These are phyloP conservation scores for Xenopus borealis DNA, from an alignment of 2,113 vertebrate species.

Conservation along the genomic window DNA sequence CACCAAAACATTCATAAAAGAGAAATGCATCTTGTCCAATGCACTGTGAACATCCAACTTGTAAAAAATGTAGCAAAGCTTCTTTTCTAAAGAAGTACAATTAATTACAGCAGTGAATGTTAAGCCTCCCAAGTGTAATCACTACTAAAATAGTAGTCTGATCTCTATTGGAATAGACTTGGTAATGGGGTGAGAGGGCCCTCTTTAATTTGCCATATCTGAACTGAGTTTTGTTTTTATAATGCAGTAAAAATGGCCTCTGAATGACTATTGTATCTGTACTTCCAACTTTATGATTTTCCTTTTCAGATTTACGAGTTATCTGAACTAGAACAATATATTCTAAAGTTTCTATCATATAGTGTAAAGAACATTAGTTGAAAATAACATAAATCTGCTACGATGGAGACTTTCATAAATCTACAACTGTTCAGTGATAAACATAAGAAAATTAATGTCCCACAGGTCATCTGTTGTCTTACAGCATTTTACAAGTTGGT, in stretches of 20 bases:
- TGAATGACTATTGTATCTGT: constrained; percentile 22
- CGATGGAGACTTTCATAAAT: constrained; percentile 36
- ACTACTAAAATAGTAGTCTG: too few relatives aligned
- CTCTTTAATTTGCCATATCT: too few relatives aligned
- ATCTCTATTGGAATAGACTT: too few relatives aligned
- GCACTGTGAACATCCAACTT: too few relatives aligned
- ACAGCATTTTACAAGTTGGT: constrained; percentile 32
- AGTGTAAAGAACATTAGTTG: constrained; percentile 27
- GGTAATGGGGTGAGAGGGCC: too few relatives aligned
- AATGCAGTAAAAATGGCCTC: neutral
- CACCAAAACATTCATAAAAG: too few relatives aligned
- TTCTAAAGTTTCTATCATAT: constrained; percentile 33
- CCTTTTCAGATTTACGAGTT: constrained; percentile 29
- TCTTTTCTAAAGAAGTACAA: too few relatives aligned
- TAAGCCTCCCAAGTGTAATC: too few relatives aligned
- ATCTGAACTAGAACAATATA: constrained; percentile 37
- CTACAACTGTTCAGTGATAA: constrained; percentile 14
- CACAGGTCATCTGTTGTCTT: constrained; percentile 30
- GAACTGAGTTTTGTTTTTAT: neutral
- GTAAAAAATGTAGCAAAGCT: too few relatives aligned
- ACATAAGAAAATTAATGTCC: constrained; percentile 40
- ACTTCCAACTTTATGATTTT: constrained; percentile 20
- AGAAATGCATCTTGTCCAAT: too few relatives aligned
- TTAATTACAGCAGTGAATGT: too few relatives aligned
- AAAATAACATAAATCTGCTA: constrained; percentile 38